phyloP scores from a whole-genome alignment of 2,888 invertebrate genomes.

The Xestia ashworthii region DNA sequence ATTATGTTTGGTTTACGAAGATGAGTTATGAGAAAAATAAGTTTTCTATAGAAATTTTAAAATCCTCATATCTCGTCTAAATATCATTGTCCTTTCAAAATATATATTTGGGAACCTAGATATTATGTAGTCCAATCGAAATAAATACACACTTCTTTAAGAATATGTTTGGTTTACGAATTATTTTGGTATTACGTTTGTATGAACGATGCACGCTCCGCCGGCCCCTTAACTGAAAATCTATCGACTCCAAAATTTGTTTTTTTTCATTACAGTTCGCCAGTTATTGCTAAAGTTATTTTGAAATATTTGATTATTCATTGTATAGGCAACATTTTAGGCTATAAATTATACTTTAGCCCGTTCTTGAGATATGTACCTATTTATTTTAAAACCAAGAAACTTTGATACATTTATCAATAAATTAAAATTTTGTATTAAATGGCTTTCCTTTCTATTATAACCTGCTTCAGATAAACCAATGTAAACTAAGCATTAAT shows the following conservation, averaged over 20 bases:
- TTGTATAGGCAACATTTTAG: background rate
- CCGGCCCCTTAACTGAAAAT: too few species aligned
- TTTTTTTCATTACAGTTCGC: background rate
- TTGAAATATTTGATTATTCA: background rate
- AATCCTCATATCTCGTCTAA: too few species aligned
- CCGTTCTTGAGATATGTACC: background rate
- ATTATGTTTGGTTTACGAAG: too few species aligned
- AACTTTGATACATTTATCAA: slow-evolving; percentile 24
- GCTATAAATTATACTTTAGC: background rate
- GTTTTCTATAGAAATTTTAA: too few species aligned
- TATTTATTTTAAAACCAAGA: background rate
- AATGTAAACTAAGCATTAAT: slow-evolving; percentile 10
- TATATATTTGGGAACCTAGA: too few species aligned
- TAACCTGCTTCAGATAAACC: slow-evolving; percentile 20
- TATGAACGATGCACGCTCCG: too few species aligned
- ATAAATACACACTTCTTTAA: too few species aligned
- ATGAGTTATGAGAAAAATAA: too few species aligned
- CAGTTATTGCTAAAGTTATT: background rate
- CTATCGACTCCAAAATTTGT: background rate
- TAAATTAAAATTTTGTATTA: slow-evolving; percentile 34
- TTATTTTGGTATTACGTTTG: too few species aligned
- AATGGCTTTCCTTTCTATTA: background rate
- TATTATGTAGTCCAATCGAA: too few species aligned
- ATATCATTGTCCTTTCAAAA: too few species aligned
- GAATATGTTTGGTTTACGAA: too few species aligned